These are phyloP conservation scores for Apostichopus leukothele DNA, from an alignment of 53 echinoderm and acorn worm genomes.

Conservation along the genomic window DNA sequence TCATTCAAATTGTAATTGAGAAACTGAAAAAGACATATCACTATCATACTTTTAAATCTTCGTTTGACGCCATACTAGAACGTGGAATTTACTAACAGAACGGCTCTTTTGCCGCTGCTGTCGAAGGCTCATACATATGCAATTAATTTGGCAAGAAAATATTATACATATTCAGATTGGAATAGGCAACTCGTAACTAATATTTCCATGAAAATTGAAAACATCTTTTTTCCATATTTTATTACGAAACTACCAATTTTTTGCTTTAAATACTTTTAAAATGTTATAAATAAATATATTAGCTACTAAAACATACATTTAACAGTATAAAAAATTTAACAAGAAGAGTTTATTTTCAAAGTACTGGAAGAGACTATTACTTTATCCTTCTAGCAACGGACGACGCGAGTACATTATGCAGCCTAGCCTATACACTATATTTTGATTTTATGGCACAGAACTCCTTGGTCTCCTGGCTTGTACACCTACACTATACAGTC, in stretches of 20 bases:
- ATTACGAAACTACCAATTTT: no score
- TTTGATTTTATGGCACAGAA: no score
- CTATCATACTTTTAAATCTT: conserved; percentile 77
- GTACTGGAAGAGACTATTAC: neutral
- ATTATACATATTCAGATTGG: neutral
- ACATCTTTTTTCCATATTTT: no score
- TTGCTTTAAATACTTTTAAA: neutral
- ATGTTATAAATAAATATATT: neutral
- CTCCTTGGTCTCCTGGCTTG: no score
- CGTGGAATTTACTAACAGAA: conserved; percentile 29
- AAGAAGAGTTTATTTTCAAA: neutral
- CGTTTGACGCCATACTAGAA: conserved; percentile 77
- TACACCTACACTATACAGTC: no score
- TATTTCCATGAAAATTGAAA: no score
- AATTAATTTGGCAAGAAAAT: neutral
- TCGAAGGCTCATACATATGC: conserved; percentile 24
- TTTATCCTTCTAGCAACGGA: conserved; percentile 19
- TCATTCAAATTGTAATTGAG: neutral
- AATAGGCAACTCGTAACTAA: neutral
- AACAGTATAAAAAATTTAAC: no score
- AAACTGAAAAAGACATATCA: neutral
- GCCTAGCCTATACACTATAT: no score
- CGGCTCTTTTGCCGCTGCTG: conserved; percentile 37
- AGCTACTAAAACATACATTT: no score
- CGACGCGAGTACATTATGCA: neutral